phyloP scores from a whole-genome alignment of 2,113 vertebrate genomes.

The Paradoxurus hermaphroditus region DNA sequence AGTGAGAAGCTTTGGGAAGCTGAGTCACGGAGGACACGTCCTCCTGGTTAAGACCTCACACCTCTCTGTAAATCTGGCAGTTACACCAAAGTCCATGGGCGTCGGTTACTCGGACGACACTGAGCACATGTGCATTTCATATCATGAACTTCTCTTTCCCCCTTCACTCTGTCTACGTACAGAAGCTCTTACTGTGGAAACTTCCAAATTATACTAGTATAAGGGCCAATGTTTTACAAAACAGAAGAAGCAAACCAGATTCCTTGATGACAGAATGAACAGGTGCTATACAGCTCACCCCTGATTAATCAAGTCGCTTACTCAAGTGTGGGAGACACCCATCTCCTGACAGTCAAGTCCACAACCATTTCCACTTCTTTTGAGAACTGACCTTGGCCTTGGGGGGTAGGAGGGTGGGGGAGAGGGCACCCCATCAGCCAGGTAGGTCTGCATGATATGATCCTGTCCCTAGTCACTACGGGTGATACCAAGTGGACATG shows the following conservation, averaged over 20 bases:
- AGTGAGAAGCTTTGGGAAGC: background rate
- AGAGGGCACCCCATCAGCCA: background rate
- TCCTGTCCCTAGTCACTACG: background rate
- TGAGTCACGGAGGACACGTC: background rate
- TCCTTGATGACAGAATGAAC: background rate
- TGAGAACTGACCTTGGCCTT: background rate
- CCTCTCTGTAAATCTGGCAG: background rate
- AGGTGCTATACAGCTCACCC: background rate
- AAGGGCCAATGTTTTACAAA: background rate
- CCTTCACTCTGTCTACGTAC: background rate
- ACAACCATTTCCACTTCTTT: background rate
- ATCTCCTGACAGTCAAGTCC: background rate
- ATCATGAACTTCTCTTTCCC: background rate
- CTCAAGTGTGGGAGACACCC: background rate
- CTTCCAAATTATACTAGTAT: background rate
- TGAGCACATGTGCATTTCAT: rapidly evolving
- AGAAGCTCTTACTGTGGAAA: background rate
- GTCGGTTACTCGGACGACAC: background rate
- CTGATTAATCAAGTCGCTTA: background rate
- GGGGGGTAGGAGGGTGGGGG: rapidly evolving
- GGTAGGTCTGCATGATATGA: background rate
- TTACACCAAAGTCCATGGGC: background rate
- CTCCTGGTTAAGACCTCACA: background rate
- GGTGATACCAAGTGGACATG: background rate
- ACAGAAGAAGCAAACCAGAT: background rate